phyloP scores from a whole-genome alignment of 2,113 vertebrate species.

The Callipepla squamata region DNA sequence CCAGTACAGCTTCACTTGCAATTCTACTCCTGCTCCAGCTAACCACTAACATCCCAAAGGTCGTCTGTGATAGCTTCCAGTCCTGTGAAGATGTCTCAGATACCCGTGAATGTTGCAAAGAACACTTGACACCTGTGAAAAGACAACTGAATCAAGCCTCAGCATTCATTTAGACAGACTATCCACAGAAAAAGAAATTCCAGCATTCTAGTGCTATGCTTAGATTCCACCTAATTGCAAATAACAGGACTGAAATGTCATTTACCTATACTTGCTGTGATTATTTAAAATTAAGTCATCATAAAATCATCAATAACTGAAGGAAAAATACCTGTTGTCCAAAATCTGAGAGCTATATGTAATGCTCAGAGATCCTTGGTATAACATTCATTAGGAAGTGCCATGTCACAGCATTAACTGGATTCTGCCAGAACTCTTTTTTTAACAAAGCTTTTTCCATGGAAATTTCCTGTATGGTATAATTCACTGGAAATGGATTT shows the following conservation, averaged over 20 bases:
- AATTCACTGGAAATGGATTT: neutral
- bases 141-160: constrained; percentile 14
- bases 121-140: neutral
- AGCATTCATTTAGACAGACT: neutral
- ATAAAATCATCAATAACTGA: neutral
- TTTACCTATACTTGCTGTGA: neutral
- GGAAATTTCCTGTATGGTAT: neutral
- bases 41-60: neutral
- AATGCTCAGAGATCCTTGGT: neutral
- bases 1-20: neutral
- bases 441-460: neutral
- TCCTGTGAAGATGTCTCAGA: constrained; percentile 1
- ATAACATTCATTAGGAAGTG: neutral
- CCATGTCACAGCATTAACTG: neutral
- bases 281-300: neutral
- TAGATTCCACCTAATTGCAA: neutral
- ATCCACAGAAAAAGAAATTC: neutral
- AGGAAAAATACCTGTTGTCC: neutral
- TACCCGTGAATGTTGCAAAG: neutral
- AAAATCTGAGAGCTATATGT: neutral
- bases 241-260: neutral
- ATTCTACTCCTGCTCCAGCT: neutral
- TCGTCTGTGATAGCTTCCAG: neutral
- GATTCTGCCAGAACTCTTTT: neutral
- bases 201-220: neutral